A percentile compares a stretch with the other conserved stretches of the same genome.
Evolutionary conservation across 1,140 invertebrate genomes (phyloP).

Genomic region (Homarus americanus): DNA sequence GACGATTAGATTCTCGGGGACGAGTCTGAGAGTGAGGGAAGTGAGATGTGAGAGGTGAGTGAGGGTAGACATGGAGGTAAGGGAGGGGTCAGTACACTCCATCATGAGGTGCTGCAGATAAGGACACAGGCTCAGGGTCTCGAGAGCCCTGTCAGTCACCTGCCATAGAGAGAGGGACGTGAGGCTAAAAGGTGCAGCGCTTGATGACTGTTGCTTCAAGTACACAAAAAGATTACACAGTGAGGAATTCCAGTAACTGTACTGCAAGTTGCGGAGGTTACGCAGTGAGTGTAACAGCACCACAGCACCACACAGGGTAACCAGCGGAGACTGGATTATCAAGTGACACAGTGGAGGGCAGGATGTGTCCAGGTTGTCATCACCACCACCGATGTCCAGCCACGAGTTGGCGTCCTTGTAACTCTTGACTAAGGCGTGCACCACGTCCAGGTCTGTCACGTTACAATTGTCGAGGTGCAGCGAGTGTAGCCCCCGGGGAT

Average conservation of each 20-base stretch:
- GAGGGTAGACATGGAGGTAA: conserved; percentile 12
- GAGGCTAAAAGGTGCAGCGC: conserved; percentile 23
- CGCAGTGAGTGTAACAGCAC: conserved; percentile 31
- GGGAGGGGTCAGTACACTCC: conserved; percentile 43
- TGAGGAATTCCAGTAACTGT: conserved; percentile 51
- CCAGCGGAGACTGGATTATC: conserved; percentile 20
- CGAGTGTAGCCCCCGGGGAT: conserved; percentile 27
- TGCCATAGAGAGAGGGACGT: conserved; percentile 41
- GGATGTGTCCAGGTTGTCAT: not conserved
- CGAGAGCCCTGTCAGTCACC: conserved; percentile 15
- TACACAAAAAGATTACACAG: conserved; percentile 39
- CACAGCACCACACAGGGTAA: conserved; percentile 43
- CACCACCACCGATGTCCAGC: not conserved
- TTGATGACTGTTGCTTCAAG: not conserved
- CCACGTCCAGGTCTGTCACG: conserved; percentile 33
- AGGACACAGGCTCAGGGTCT: conserved; percentile 33
- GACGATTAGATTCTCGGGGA: conserved; percentile 23
- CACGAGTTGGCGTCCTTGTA: conserved; percentile 19
- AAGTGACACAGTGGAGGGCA: conserved; percentile 31
- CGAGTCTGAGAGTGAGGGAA: conserved; percentile 41
- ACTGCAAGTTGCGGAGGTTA: conserved; percentile 38
- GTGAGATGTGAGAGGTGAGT: not conserved
- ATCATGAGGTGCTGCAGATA: conserved; percentile 39
- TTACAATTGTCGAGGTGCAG: conserved; percentile 29
- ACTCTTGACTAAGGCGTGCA: conserved; percentile 22